Evolutionary conservation across 1,140 invertebrate genomes (phyloP).

Genomic region (Lysiphlebus fabarum): DNA sequence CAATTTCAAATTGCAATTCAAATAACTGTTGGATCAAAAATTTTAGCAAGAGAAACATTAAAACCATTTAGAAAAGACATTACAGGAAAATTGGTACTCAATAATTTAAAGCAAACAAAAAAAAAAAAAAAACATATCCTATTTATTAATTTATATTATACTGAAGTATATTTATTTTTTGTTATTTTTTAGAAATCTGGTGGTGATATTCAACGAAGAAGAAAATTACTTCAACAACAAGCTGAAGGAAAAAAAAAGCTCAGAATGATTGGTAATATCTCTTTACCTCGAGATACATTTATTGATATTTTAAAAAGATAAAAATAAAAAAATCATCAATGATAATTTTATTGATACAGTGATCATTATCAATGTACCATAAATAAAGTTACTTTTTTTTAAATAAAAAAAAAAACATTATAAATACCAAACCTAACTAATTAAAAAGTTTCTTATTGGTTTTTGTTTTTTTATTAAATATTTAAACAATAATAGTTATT

Average conservation of each 20-base stretch:
- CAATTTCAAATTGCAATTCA: conserved; percentile 85
- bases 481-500: too few relatives aligned
- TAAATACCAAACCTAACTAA: too few relatives aligned
- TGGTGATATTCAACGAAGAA: conserved; percentile 84
- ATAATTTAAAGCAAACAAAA: conserved; percentile 15
- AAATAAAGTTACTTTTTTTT: too few relatives aligned
- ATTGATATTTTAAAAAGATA: conserved; percentile 86
- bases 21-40: conserved; percentile 76
- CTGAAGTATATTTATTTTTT: conserved; percentile 15
- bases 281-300: conserved; percentile 89
- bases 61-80: conserved; percentile 90
- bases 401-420: too few relatives aligned
- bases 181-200: conserved; percentile 72
- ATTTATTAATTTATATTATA: conserved; percentile 18
- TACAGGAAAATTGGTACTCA: conserved; percentile 83
- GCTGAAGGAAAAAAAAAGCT: conserved; percentile 91
- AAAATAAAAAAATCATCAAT: conserved; percentile 20
- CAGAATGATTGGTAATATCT: conserved; percentile 85
- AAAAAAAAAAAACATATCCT: too few relatives aligned
- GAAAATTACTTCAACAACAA: conserved; percentile 86
- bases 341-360: background rate
- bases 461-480: too few relatives aligned
- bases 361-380: background rate
- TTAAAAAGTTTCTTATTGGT: too few relatives aligned
- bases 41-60: conserved; percentile 83